Conservation (phyloP, 2,113 vertebrate genomes). For the Parus major region DNA sequence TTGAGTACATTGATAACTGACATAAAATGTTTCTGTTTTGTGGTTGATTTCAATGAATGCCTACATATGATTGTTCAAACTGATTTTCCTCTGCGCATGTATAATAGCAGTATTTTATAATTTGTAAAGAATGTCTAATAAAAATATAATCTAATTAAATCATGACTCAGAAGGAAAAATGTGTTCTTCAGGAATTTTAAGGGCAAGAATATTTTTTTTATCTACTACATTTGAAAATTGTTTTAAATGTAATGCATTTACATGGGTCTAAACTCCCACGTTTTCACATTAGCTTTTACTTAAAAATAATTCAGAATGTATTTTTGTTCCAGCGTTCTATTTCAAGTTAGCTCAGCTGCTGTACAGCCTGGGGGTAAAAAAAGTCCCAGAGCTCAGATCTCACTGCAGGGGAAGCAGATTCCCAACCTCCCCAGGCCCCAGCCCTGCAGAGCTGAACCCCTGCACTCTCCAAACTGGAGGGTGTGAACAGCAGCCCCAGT, state of each 20-base stretch:
- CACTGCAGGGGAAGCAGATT: neutral
- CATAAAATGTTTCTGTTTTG: slow-evolving; percentile 74
- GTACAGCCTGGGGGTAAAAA: neutral
- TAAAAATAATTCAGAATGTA: slow-evolving; percentile 38
- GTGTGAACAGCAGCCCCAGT: neutral
- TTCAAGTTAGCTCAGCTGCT: neutral
- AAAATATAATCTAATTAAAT: slow-evolving; percentile 80
- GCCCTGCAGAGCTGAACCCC: neutral
- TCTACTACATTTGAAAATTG: slow-evolving; percentile 47
- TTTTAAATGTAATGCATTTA: slow-evolving; percentile 59
- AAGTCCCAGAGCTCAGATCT: neutral
- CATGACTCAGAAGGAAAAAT: slow-evolving; percentile 42
- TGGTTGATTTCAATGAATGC: slow-evolving; percentile 73
- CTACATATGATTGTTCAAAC: slow-evolving; percentile 66
- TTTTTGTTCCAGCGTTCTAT: slow-evolving; percentile 27
- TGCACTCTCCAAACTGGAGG: neutral
- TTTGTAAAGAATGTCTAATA: slow-evolving; percentile 82
- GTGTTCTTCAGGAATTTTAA: slow-evolving; percentile 53
- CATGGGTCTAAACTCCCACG: slow-evolving; percentile 34
- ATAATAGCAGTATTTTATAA: slow-evolving; percentile 79
- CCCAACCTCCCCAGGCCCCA: neutral
- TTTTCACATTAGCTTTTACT: slow-evolving; percentile 72
- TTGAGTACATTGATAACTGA: slow-evolving; percentile 76
- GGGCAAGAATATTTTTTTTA: slow-evolving; percentile 22
- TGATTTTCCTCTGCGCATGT: slow-evolving; percentile 74